Conservation (phyloP, 2,888 invertebrate species). For the Sesia apiformis region DNA sequence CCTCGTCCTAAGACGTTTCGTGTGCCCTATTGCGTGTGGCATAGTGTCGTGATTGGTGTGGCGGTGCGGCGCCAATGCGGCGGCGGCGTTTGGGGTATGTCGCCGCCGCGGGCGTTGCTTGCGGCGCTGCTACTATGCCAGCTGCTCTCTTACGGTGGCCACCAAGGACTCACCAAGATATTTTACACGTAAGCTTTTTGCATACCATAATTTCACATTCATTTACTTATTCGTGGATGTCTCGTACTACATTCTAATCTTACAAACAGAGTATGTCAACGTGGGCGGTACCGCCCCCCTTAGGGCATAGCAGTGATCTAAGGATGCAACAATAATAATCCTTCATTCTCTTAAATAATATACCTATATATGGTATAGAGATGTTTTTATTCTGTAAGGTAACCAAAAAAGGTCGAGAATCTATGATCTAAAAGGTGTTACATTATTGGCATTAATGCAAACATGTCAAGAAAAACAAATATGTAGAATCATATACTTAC, state of each 20-base stretch:
- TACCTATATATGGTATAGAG: too few relatives aligned
- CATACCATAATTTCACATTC: neutral
- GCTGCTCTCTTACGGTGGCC: slow-evolving; percentile 68
- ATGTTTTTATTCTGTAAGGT: too few relatives aligned
- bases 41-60: slow-evolving; percentile 50
- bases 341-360: too few relatives aligned
- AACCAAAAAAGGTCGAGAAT: too few relatives aligned
- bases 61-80: slow-evolving; percentile 62
- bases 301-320: too few relatives aligned
- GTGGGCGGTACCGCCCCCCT: too few relatives aligned
- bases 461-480: too few relatives aligned
- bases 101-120: slow-evolving; percentile 70
- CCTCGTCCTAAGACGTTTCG: slow-evolving; percentile 10
- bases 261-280: neutral
- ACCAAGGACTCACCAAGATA: slow-evolving; percentile 72
- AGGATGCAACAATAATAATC: too few relatives aligned
- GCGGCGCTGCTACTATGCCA: slow-evolving; percentile 63
- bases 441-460: too few relatives aligned
- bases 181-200: slow-evolving; percentile 58
- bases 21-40: slow-evolving; percentile 7
- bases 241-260: neutral
- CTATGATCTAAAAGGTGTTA: too few relatives aligned
- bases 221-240: neutral
- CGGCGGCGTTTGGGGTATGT: slow-evolving; percentile 61
- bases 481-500: too few relatives aligned